Base-by-base conservation (phyloP, 2,888 invertebrate genomes). In the Axea sp. region DNA sequence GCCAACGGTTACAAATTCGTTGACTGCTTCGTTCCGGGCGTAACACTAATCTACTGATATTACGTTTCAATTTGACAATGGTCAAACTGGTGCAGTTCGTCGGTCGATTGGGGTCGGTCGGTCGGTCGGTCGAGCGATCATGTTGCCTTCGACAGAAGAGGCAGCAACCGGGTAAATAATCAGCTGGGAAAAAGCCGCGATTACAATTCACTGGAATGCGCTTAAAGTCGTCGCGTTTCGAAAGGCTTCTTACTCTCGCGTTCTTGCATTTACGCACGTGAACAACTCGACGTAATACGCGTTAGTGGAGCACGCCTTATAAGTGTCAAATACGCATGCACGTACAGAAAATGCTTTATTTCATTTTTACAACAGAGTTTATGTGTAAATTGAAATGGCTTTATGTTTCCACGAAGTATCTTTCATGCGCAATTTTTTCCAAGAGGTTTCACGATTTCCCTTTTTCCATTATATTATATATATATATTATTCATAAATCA, bases 131-230 rank as follows among this genome's bases (percentile, higher is more conserved):
- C 49, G 39, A 22, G 51, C 60, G 47, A 57, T 65, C 53, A 67
- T n/a, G 17, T 14, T 17, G 33, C 22, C 24, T 12, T 33, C 33
- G 39, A 28, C 49, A 49, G 47, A 59, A 67, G 49, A 41, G 43
- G 69, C 37, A 49, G 41, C 55, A 62, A 64, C 60, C 76, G 77
- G 73, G 55, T 59, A 64, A 73, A 77, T 81, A 80, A 82, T 82
- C 81, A 79, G 73, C 74, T 77, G 79, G 80, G 82, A 82, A 75
- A 76, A 81, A 53, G 73, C 78, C 76, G 65, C 79, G 79, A 83
- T 83, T 82, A 83, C 81, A 83, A 83, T 82, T 80, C 81, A 76
- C 76, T 79, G 84, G 82, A 83, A 84, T 84, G 84, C 79, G 81
- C 81, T 81, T 81, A 80, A 80, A 79, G 76, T 78, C 67, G 81